Percentiles rank a stretch among this genome's conserved stretches.
Evolutionary conservation across 2,797 vertebrate species (phyloP).

Genomic region (Argyrosomus regius): DNA sequence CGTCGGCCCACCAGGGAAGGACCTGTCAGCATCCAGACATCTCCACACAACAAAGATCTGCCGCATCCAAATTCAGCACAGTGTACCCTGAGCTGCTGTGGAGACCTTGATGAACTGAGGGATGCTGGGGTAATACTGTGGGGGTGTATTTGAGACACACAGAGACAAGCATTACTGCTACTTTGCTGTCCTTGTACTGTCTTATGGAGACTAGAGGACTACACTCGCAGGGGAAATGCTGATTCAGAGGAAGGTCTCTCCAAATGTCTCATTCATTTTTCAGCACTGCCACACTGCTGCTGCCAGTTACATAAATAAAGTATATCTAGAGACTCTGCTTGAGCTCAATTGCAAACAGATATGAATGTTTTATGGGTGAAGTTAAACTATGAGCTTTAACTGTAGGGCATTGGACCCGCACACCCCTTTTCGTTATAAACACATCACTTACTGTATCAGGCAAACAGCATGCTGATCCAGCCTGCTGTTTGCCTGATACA

Average conservation of each 20-base stretch:
- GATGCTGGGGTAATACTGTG: conserved; percentile 16
- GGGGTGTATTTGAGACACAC: conserved; percentile 28
- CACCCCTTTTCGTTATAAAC: conserved; percentile 39
- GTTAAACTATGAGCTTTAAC: conserved; percentile 70
- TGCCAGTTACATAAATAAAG: conserved; percentile 81
- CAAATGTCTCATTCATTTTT: conserved; percentile 84
- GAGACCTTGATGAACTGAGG: conserved; percentile 47
- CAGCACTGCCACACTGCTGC: conserved; percentile 62
- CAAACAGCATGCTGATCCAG: conserved; percentile 33
- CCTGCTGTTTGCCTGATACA: conserved; percentile 10
- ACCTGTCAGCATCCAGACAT: conserved; percentile 62
- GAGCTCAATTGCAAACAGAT: conserved; percentile 77
- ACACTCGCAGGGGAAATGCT: conserved; percentile 55
- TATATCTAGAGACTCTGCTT: conserved; percentile 68
- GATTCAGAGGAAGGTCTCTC: conserved; percentile 67
- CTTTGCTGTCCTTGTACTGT: conserved; percentile 49
- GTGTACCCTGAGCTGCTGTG: conserved; percentile 36
- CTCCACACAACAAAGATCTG: conserved; percentile 45
- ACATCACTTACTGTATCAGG: conserved; percentile 35
- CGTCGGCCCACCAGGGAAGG: conserved; percentile 45
- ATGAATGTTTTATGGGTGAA: conserved; percentile 80
- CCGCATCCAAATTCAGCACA: conserved; percentile 47
- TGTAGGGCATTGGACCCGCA: conserved; percentile 40
- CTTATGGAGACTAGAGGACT: conserved; percentile 38
- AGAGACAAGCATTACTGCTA: conserved; percentile 31